Percentiles rank a stretch among this genome's conserved stretches.
Conservation (phyloP, 2,113 vertebrate species). For the Misgurnus mizolepis region DNA sequence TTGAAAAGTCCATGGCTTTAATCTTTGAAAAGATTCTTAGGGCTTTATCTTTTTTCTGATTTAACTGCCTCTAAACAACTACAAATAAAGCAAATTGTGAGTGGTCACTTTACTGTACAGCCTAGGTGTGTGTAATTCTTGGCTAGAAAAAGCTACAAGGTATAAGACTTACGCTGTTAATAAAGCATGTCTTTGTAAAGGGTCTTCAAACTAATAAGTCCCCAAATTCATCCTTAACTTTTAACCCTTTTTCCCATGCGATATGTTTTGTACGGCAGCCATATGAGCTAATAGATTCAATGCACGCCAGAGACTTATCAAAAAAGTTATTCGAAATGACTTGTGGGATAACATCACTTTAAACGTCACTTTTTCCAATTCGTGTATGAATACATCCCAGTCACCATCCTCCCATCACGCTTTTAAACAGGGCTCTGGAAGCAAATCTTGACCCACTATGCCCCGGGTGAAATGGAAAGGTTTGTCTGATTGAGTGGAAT, state of each 20-base stretch:
- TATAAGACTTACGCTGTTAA: too few species aligned
- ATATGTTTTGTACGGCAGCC: not conserved
- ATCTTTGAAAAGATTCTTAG: too few species aligned
- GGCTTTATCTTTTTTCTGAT: too few species aligned
- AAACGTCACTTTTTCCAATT: conserved; percentile 10
- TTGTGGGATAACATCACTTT: not conserved
- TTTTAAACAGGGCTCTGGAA: conserved; percentile 21
- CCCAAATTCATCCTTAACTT: too few species aligned
- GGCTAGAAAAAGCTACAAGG: too few species aligned
- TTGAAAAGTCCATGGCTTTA: too few species aligned
- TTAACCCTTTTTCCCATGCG: not conserved
- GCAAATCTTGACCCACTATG: conserved; percentile 4
- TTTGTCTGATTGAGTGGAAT: conserved; percentile 5
- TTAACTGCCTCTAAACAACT: too few species aligned
- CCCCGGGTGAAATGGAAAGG: conserved; percentile 13
- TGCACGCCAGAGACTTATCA: not conserved
- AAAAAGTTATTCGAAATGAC: conserved; percentile 5
- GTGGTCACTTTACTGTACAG: too few species aligned
- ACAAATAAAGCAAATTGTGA: too few species aligned
- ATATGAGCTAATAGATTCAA: not conserved
- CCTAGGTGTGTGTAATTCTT: too few species aligned
- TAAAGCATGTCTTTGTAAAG: too few species aligned
- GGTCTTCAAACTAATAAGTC: too few species aligned
- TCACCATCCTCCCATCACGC: not conserved
- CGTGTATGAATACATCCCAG: not conserved